These are phyloP conservation scores for Troides helena DNA, from an alignment of 2,888 invertebrate species.

Conservation along the genomic window DNA sequence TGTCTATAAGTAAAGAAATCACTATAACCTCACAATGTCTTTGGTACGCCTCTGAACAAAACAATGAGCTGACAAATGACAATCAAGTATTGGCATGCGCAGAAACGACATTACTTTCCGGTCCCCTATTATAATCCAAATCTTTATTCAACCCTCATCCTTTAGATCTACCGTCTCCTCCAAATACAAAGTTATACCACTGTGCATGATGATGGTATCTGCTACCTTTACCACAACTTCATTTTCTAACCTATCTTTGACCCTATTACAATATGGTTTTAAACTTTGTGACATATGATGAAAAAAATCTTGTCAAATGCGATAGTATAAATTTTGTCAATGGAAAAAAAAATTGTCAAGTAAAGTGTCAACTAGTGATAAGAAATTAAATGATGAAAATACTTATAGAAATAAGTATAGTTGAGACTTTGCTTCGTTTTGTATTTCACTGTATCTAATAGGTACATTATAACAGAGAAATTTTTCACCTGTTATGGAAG, in stretches of 20 bases:
- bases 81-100: no score
- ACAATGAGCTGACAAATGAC: no score
- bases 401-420: background rate
- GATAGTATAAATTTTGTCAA: background rate
- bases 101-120: no score
- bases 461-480: background rate
- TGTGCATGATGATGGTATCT: slow-evolving; percentile 15
- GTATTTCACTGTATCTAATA: background rate
- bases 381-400: background rate
- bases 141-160: background rate
- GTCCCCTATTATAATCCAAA: no score
- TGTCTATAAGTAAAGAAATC: no score
- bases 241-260: background rate
- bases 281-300: background rate
- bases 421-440: slow-evolving; percentile 14
- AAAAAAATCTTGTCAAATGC: background rate
- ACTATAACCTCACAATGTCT: no score
- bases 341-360: slow-evolving; percentile 5
- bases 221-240: background rate
- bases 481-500: no score
- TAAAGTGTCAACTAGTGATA: slow-evolving; percentile 30
- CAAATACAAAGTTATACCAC: background rate
- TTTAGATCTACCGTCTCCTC: slow-evolving; percentile 1
- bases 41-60: no score
- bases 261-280: background rate